These are phyloP conservation scores for Melanostoma scalare DNA, from an alignment of 2,888 invertebrate genomes.

Conservation along the genomic window DNA sequence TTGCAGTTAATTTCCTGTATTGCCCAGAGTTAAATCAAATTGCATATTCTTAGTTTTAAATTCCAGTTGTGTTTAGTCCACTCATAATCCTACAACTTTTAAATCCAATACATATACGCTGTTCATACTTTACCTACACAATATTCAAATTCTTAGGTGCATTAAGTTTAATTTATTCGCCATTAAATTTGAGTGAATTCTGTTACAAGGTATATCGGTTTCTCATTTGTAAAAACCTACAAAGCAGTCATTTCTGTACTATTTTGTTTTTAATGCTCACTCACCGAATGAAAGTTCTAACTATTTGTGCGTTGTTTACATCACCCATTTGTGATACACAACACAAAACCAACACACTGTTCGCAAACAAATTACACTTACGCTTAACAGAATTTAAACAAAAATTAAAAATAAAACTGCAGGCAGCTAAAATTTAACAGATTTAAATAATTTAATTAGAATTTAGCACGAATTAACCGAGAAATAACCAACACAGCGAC, in stretches of 20 bases:
- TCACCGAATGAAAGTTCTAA: constrained; percentile 37
- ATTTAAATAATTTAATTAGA: constrained; percentile 40
- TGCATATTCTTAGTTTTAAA: too few species aligned
- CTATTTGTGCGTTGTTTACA: constrained; percentile 6
- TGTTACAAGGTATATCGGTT: constrained; percentile 29
- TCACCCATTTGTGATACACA: constrained; percentile 59
- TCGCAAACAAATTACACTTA: constrained; percentile 39
- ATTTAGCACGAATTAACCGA: constrained; percentile 56
- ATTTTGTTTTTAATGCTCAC: constrained; percentile 21
- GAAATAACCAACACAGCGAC: constrained; percentile 47
- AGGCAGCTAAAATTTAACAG: constrained; percentile 48
- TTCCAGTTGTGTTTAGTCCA: constrained; percentile 36
- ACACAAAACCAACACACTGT: constrained; percentile 24
- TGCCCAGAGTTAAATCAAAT: too few species aligned
- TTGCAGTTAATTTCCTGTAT: too few species aligned
- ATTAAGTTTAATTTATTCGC: constrained; percentile 2
- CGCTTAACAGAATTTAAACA: constrained; percentile 35
- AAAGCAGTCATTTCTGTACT: constrained; percentile 21
- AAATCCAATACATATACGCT: not conserved
- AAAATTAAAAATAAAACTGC: constrained; percentile 7
- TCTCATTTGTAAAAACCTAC: constrained; percentile 39
- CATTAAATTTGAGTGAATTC: constrained; percentile 4
- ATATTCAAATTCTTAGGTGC: constrained; percentile 12
- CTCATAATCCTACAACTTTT: not conserved
- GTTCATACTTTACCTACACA: not conserved